phyloP scores from a whole-genome alignment of 2,797 vertebrate species.

The Ctenochaetus hawaiiensis region DNA sequence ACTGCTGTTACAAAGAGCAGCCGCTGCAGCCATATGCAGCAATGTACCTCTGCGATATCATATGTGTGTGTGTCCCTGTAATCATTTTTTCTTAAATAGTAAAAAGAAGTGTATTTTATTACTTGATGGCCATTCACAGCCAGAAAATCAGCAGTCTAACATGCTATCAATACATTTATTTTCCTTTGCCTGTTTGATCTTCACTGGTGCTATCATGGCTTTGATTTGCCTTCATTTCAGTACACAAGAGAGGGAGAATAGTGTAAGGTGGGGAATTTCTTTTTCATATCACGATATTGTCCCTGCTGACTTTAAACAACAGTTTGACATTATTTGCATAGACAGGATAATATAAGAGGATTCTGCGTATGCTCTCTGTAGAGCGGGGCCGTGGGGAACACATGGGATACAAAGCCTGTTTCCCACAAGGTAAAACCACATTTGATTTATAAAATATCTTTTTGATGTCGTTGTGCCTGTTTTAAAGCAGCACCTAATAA shows the following conservation, averaged over 20 bases:
- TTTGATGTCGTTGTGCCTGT: constrained; percentile 28
- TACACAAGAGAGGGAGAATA: constrained; percentile 38
- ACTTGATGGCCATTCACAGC: constrained; percentile 6
- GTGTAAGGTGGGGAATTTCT: constrained; percentile 37
- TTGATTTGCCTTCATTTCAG: constrained; percentile 60
- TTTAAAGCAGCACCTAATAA: constrained; percentile 44
- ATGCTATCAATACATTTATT: constrained; percentile 61
- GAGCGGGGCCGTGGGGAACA: constrained; percentile 52
- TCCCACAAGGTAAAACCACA: constrained; percentile 52
- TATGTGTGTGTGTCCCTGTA: background rate
- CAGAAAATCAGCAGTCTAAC: constrained; percentile 32
- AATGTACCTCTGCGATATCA: background rate
- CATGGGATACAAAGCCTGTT: constrained; percentile 52
- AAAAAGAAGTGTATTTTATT: background rate
- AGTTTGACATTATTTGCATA: constrained; percentile 79
- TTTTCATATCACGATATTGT: constrained; percentile 63
- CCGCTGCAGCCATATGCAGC: background rate
- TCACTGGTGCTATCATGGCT: constrained; percentile 54
- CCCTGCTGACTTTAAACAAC: constrained; percentile 77
- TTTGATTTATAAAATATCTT: constrained; percentile 61
- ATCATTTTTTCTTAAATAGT: background rate
- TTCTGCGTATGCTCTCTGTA: constrained; percentile 54
- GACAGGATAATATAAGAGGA: constrained; percentile 70
- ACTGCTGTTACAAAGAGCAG: constrained; percentile 22
- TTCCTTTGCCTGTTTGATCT: constrained; percentile 62